Evolutionary conservation across 1,140 invertebrate species (phyloP), one percentile per base, ranked within the genome.

Genomic region (Drosophila chauvacae): DNA sequence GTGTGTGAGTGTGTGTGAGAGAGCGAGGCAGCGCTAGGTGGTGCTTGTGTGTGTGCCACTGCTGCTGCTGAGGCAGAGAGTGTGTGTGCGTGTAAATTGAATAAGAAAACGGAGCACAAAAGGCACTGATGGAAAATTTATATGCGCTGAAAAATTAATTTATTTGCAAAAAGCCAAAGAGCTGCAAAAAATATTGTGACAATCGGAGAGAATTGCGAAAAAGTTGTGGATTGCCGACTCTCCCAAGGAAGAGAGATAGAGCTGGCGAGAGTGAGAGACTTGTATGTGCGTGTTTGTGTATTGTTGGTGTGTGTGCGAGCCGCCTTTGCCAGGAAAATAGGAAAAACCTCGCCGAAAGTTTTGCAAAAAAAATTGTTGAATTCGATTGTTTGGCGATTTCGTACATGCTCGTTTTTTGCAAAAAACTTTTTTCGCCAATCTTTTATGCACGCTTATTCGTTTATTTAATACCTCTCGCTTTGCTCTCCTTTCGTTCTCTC

Each of bases 71-170:
- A 37, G 30, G 18, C 39, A 35, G 35, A 35, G 35, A 62, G 56
- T 71, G 65, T 80, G 84, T 85, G 81, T 84, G 85, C 61, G 82
- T 81, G 82, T 84, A 81, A 84, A 84, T 85, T 84, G 77, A 87
- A 88, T 84, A 88, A 87, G 84, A 87, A 84, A 87, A 87, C 77
- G 77, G 68, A 79, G 74, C 84, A 83, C 70, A 86, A 66, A 87
- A 81, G 61, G 66, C 83, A 83, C 65, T 70, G 81, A 87, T 82
- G 83, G 83, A 83, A 77, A 70, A 87, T 83, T 87, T 87, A 68
- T 78, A 78, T 78, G 59, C 57, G 71, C 57, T 77, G 61, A 87
- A 87, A 87, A 80, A 66, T 81, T 88, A 65, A 86, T 79, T 80
- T 76, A 79, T 73, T 86, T 72, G 80, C 48, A 71, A 74, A 66